Conservation (phyloP, 2,113 vertebrate genomes). For the Zonotrichia leucophrys region DNA sequence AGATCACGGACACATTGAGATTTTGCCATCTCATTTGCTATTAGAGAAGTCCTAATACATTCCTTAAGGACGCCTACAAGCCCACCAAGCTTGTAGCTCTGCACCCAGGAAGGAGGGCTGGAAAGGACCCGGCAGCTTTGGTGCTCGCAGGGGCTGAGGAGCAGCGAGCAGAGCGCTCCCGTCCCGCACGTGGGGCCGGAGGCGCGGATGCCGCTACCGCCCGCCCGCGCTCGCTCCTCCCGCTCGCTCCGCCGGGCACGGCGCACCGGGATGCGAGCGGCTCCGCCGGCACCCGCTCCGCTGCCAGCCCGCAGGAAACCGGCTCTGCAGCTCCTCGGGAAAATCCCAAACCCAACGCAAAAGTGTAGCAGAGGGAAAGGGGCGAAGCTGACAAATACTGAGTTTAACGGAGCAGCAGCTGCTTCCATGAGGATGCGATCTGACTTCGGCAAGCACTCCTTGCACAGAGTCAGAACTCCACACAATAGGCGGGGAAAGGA, state of each 20-base stretch:
- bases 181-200: background rate
- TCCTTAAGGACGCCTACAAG: background rate
- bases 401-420: background rate
- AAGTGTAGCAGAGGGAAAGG: rapidly evolving
- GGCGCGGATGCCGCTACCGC: background rate
- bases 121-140: rapidly evolving
- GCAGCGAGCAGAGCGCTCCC: background rate
- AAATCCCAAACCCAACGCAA: background rate
- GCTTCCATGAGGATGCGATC: background rate
- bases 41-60: background rate
- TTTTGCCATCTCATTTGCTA: background rate
- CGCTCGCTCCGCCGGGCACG: rapidly evolving
- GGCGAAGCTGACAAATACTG: background rate
- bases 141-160: rapidly evolving
- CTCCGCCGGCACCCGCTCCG: rapidly evolving
- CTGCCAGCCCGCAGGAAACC: background rate
- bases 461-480: background rate
- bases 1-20: rapidly evolving
- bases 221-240: background rate
- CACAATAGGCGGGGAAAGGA: background rate
- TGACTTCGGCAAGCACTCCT: background rate
- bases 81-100: background rate
- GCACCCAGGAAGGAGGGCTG: rapidly evolving
- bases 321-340: background rate
- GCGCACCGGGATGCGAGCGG: rapidly evolving